phyloP scores from a whole-genome alignment of 2,797 vertebrate species.

The Lepus oiostolus region DNA sequence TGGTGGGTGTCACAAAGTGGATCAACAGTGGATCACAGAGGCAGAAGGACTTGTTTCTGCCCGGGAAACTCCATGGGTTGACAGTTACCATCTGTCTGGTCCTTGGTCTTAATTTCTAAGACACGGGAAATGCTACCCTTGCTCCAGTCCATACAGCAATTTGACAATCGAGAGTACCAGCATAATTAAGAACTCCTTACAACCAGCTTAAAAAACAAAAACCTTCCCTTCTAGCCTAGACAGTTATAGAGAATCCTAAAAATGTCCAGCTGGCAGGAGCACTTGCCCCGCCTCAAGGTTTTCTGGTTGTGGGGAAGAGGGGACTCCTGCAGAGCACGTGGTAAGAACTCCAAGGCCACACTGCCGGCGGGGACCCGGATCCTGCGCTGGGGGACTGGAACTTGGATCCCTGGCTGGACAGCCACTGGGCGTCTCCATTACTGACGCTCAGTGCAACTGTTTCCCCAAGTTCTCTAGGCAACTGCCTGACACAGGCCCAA shows the following conservation, averaged over 20 bases:
- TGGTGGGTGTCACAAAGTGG: not conserved
- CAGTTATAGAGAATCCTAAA: not conserved
- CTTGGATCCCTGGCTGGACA: not conserved
- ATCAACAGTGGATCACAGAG: not conserved
- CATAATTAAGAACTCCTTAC: not conserved
- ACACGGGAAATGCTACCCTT: not conserved
- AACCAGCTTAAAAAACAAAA: not conserved
- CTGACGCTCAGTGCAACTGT: not conserved
- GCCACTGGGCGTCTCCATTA: not conserved
- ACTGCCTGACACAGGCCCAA: not conserved
- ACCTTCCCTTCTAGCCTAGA: not conserved
- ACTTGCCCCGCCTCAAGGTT: too few species aligned
- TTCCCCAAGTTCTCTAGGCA: constrained; percentile 22
- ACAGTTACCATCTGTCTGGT: not conserved
- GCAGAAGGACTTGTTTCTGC: too few species aligned
- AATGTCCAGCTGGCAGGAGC: not conserved
- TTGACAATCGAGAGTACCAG: not conserved
- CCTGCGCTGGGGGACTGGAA: not conserved
- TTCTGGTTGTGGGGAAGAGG: not conserved
- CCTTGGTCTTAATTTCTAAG: constrained; percentile 9
- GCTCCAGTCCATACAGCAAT: not conserved
- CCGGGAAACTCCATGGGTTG: too few species aligned
- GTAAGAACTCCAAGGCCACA: not conserved
- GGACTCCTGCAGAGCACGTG: not conserved
- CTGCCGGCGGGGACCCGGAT: not conserved